Evolutionary conservation across 2,888 invertebrate genomes (phyloP).

Genomic region (Pseudanteris insignis): DNA sequence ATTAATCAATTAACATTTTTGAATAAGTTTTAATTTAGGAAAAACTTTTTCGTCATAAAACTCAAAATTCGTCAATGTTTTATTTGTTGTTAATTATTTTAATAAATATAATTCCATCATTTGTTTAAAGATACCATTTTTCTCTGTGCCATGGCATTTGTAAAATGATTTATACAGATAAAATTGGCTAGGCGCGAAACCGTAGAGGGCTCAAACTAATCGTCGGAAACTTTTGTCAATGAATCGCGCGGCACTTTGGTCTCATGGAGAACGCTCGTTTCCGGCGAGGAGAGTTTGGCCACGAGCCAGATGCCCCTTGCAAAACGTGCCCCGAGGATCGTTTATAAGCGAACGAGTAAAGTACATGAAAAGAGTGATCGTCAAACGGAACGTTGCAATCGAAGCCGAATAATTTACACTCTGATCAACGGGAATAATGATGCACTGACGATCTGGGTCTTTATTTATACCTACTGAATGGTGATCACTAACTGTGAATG

Average conservation of each 20-base stretch:
- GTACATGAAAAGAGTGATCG: conserved; percentile 23
- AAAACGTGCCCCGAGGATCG: conserved; percentile 26
- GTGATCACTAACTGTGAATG: too few relatives aligned
- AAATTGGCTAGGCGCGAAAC: conserved; percentile 15
- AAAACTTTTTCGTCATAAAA: too few relatives aligned
- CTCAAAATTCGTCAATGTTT: too few relatives aligned
- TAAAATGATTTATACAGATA: too few relatives aligned
- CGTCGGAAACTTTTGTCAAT: conserved; percentile 34
- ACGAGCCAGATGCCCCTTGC: conserved; percentile 28
- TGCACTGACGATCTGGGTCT: too few relatives aligned
- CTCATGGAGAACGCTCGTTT: conserved; percentile 19
- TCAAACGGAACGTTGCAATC: conserved; percentile 38
- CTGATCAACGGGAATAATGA: conserved; percentile 25
- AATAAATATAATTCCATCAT: too few relatives aligned
- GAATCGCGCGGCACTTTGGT: conserved; percentile 29
- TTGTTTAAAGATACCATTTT: too few relatives aligned
- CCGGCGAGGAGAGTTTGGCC: conserved; percentile 30
- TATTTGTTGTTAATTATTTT: too few relatives aligned
- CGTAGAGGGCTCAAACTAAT: conserved; percentile 11
- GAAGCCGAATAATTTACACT: conserved; percentile 37
- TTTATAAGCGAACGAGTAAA: conserved; percentile 27
- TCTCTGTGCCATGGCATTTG: too few relatives aligned
- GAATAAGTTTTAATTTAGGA: too few relatives aligned
- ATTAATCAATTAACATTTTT: too few relatives aligned
- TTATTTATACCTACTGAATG: too few relatives aligned